Evolutionary conservation across 1,140 invertebrate genomes (phyloP).

Genomic region (Vanessa atalanta): DNA sequence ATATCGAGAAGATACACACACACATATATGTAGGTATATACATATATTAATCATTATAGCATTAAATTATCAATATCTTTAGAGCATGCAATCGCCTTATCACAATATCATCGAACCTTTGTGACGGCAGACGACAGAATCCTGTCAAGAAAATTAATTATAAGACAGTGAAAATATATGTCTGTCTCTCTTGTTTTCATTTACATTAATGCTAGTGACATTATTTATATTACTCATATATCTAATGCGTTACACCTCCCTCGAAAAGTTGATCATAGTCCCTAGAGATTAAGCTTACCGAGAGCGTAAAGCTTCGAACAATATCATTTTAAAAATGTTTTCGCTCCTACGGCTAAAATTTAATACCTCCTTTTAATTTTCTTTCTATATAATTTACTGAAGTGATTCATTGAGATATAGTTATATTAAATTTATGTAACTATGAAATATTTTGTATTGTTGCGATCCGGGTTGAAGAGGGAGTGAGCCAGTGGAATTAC

Average conservation of each 20-base stretch:
- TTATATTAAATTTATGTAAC: neutral
- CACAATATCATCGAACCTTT: too few species aligned
- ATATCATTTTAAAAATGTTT: slow-evolving; percentile 13
- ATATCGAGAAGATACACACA: too few species aligned
- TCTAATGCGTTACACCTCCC: neutral
- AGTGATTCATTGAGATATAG: neutral
- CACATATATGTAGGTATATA: too few species aligned
- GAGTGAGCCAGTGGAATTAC: too few species aligned
- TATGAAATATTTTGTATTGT: too few species aligned
- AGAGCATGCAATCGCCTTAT: too few species aligned
- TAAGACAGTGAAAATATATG: too few species aligned
- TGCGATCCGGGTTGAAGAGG: too few species aligned
- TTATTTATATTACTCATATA: neutral
- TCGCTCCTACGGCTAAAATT: neutral
- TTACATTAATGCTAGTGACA: neutral
- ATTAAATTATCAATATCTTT: too few species aligned
- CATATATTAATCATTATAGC: too few species aligned
- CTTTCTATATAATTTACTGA: neutral
- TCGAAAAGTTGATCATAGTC: neutral
- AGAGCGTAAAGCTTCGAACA: slow-evolving; percentile 4
- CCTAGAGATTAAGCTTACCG: neutral
- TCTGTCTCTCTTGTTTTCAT: neutral
- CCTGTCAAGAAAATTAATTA: too few species aligned
- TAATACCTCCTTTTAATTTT: neutral
- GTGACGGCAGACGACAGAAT: too few species aligned